Base-by-base conservation (phyloP, 2,113 vertebrate species). In the Barnardius zonarius region DNA sequence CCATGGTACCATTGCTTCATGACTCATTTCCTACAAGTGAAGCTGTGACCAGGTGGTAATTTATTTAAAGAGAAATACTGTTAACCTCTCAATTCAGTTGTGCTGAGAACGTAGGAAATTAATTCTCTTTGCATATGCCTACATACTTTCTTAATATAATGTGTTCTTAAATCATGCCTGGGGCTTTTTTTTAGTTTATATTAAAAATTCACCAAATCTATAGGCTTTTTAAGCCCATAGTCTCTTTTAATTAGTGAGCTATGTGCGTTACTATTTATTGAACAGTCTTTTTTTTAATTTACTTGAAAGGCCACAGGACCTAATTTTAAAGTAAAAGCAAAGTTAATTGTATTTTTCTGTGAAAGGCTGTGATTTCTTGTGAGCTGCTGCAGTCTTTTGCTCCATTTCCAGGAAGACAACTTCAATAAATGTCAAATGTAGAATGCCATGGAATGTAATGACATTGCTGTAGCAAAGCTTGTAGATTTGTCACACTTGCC, bases 371-470 rank as follows among this genome's bases (percentile, higher is more conserved):
- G 39, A 23, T 75, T 75, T 91, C 16, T 68, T 83, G 30, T 68
- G 43, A 83, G 22, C 28, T 28, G 6, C 37, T 84, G 55, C 39
- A 85, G 18, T 75, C 43, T 55, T 69, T 83, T 77, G 5, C 39
- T 72, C n/a, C 35, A 6, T 90, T 95, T 94, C 62, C 57, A 76
- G 87, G 41, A 87, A 79, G 24, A 75, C 46, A 77, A n/a, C n/a
- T 92, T 91, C 68, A 78, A 79, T 94, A 64, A 88, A 86, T 79
- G 52, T 93, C 78, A 90, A 69, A 52, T 17, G n/a, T 51, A 55
- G 30, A 54, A 87, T 48, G 48, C 48, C 27, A 6, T 82, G 84
- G 59, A 61, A 80, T 35, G 16, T 24, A 62, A 66, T 77, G 55
- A 64, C 46, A 91, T 31, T 69, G 16, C 62, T 82, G 49, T 28